Base-by-base conservation (phyloP, 2,113 vertebrate species). In the Protomyctophum bolini region DNA sequence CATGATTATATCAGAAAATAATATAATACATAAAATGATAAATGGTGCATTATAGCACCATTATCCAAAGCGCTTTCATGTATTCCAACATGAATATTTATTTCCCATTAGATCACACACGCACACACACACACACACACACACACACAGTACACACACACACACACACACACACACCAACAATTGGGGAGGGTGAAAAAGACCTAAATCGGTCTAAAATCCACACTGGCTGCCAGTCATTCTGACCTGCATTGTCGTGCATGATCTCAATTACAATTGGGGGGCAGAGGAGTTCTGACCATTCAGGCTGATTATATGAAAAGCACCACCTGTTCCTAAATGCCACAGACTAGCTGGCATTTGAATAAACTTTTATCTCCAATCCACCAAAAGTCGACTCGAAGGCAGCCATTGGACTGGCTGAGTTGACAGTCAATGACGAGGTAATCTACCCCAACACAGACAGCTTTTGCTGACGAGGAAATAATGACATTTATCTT, bases 271-370 rank as follows among this genome's bases (percentile, higher is more conserved):
- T 92, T 90, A 87, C 61, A 83, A 90, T 83, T 78, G 68, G 66
- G 45, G 1, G 63, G 54, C 83, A 75, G 50, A 77, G 82, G 70
- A 63, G 80, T 80, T 83, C 70, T 80, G 82, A 87, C 81, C 80
- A 87, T 89, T 88, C 77, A 82, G 66, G 78, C 60, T 78, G 86
- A 90, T 88, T 86, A 67, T 61, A 81, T 88, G 79, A 85, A 88
- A 86, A 79, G 67, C 68, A 90, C 81, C 80, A 78, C 79, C 73
- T 15, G 6, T 64, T 70, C 64, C 81, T 84, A 93, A 93, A 93
- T 93, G 91, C 87, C 92, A 92, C 88, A 88, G 89, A 84, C 85
- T 70, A 76, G 87, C 33, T 93, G 91, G 88, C 91, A 92, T 93
- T 93, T 93, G 74, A 74, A 80, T 72, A 82, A 88, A 88, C 56